Evolutionary conservation across 2,113 vertebrate species (phyloP), one percentile per base, ranked within the genome.

Genomic region (Tragelaphus buxtoni): DNA sequence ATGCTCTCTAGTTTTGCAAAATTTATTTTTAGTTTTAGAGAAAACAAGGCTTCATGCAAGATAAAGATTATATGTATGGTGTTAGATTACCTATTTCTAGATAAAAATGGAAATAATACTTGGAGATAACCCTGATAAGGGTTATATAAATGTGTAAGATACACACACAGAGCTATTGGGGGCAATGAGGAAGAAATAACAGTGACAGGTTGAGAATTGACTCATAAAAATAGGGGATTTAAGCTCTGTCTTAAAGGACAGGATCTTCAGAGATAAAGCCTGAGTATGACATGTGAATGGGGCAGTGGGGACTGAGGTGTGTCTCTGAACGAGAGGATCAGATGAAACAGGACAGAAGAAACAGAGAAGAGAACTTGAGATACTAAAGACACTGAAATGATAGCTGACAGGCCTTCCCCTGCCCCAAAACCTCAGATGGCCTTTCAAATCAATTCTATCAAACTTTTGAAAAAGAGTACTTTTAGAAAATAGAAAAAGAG

Each of bases 21-120:
- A 79, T 88, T 89, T 91, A 83, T 65, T 91, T 95, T 95, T 76
- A 45, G 8, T 83, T 94, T 88, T 88, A 94, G 87, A 92, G 79
- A 94, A 93, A 88, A 83, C 16, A 88, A 26, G 63, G 24, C 9
- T 95, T 24, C 18, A 8, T 91, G 35, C 7, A 94, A 91, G 30
- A 53, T 85, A 93, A 89, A 88, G 63, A 39, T 74, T 49, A 47
- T n/a, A 58, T 69, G 49, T 42, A 79, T 79, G 45, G 63, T 60
- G 72, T 17, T 55, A 80, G 35, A 80, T 80, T 55, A 72, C 20
- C 28, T 9, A 26, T 42, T 49, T 12, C 49, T 90, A 49, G 42
- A 55, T 58, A 76, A 84, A 87, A 77, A 39, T 58, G 42, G 86
- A 65, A 53, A 42, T 61, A 61, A 32, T n/a, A 60, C 3, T 45